Evolutionary conservation across 2,113 vertebrate species (phyloP), one percentile per base, ranked within the genome.

Genomic region (Pygoscelis adeliae): DNA sequence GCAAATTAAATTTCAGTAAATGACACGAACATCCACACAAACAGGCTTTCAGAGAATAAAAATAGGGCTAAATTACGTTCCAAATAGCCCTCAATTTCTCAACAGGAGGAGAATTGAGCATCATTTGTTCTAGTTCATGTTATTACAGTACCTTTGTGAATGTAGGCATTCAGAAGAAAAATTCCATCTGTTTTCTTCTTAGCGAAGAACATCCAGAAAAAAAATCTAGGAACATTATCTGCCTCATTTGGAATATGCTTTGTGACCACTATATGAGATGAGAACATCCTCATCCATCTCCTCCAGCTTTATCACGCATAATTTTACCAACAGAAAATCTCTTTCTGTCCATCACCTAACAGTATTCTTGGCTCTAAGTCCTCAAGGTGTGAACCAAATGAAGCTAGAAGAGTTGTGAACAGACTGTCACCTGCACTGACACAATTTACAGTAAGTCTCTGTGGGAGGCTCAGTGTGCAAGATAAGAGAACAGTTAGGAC

Each of bases 1-100:
- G 90, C 87, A 97, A 96, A 97, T 96, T 95, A 93, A 61, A 88
- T 95, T 93, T 91, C 8, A 16, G 91, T 91, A 84, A 96, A 93
- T 83, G 74, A 85, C 93, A 83, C 2, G 32, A 89, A 55, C 62
- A 83, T 86, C 78, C 84, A 96, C 86, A 90, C 73, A 93, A 95
- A 95, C 0, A 1, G 90, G 81, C 87, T 95, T 93, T 59, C 82
- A 94, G 42, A 85, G 84, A 91, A 79, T 3, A 91, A 79, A 95
- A 88, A 85, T 5, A 79, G 53, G 36, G 25, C 84, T 91, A 73
- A 53, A 74, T 79, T 69, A 92, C 3, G 9, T 67, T 82, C 59
- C 80, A 87, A 83, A 38, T 4, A 94, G 73, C n/a, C 87, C 47
- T 83, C 36, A 69, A 40, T 62, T 96, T 93, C 81, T 90, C 49